phyloP scores from a whole-genome alignment of 2,113 vertebrate species.

The Neodon shergylaensis region DNA sequence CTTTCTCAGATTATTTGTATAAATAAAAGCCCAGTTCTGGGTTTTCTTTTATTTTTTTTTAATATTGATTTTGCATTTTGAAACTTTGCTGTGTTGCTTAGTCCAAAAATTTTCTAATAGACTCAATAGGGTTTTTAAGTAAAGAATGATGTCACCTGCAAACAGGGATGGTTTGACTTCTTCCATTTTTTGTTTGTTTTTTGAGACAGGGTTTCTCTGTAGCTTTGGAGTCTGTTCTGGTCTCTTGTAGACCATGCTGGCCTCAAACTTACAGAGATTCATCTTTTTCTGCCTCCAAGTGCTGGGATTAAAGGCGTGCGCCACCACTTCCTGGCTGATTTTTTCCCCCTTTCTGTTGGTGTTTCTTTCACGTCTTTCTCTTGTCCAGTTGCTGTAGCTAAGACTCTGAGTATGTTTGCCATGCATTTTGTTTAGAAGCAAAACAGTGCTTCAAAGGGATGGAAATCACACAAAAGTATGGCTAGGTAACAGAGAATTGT shows the following conservation, averaged over 20 bases:
- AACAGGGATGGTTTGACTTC: not conserved
- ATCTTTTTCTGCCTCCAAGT: too few relatives aligned
- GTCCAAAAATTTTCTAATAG: not conserved
- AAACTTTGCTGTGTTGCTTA: not conserved
- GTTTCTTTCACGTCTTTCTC: not conserved
- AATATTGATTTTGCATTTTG: not conserved
- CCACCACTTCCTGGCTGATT: too few relatives aligned
- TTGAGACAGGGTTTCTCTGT: too few relatives aligned
- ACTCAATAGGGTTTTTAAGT: not conserved
- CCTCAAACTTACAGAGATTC: too few relatives aligned
- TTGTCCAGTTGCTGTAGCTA: not conserved
- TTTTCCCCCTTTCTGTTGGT: not conserved
- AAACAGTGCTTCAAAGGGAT: not conserved
- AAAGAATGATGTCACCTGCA: not conserved
- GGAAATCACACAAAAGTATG: not conserved
- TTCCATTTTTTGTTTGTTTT: too few relatives aligned
- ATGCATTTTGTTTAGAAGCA: not conserved
- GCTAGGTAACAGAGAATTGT: not conserved
- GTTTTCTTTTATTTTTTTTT: not conserved
- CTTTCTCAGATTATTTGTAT: not conserved
- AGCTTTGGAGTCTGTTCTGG: too few relatives aligned
- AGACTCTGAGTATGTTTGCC: not conserved
- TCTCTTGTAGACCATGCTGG: too few relatives aligned
- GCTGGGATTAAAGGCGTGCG: too few relatives aligned
- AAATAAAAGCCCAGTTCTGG: not conserved